Percentiles rank a stretch among this genome's conserved stretches.
Evolutionary conservation across 2,888 invertebrate species (phyloP).

Genomic region (Plemyria rubiginata): DNA sequence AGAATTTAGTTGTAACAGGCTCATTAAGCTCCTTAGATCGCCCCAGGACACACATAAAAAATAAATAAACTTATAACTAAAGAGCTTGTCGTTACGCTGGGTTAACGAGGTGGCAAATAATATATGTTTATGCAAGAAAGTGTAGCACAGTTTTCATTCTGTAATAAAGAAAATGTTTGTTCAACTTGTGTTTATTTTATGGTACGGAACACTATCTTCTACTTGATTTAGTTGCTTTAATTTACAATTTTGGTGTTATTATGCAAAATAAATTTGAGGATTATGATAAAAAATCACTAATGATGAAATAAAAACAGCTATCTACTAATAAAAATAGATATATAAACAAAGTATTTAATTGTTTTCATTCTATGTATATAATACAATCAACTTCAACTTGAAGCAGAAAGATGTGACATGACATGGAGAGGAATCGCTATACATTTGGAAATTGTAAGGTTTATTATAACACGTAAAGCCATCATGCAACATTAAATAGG

Average conservation of each 20-base stretch:
- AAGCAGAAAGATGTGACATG: too few species aligned
- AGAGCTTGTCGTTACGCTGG: not conserved
- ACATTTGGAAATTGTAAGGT: not conserved
- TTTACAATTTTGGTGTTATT: too few species aligned
- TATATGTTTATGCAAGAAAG: not conserved
- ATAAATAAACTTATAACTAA: not conserved
- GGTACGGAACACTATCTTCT: too few species aligned
- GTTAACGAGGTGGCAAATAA: not conserved
- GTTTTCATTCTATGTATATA: too few species aligned
- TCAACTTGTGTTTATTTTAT: too few species aligned
- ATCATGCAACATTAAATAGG: slow-evolving; percentile 5
- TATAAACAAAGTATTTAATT: too few species aligned
- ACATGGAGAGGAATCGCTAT: not conserved
- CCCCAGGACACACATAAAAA: not conserved
- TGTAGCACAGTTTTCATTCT: not conserved
- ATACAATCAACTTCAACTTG: too few species aligned
- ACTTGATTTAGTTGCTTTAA: too few species aligned
- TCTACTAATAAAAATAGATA: too few species aligned
- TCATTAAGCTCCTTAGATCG: not conserved
- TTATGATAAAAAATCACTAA: too few species aligned
- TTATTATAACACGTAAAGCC: slow-evolving; percentile 5
- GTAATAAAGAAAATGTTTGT: not conserved
- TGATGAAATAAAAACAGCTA: too few species aligned
- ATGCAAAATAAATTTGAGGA: too few species aligned
- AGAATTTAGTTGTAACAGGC: not conserved